Conservation (phyloP, 2,888 invertebrate species). For the Lumbricus terrestris region DNA sequence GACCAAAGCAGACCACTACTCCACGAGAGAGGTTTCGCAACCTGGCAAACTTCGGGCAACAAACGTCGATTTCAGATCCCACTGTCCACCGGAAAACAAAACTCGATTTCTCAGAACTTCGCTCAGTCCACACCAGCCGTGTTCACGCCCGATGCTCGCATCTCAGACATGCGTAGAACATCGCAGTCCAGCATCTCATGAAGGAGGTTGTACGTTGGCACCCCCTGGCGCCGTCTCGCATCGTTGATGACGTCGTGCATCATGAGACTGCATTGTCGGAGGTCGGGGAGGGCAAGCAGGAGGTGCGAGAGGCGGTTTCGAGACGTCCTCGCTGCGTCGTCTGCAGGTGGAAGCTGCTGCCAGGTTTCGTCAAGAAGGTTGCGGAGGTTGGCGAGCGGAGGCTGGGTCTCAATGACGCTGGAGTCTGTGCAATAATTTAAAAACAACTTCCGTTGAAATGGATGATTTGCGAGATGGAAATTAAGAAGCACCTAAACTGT, state of each 20-base stretch:
- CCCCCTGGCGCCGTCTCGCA: background rate
- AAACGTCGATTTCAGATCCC: background rate
- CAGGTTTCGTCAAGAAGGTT: slow-evolving; percentile 10
- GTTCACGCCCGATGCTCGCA: background rate
- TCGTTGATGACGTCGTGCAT: background rate
- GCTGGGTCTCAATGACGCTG: background rate
- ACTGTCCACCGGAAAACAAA: too few relatives aligned
- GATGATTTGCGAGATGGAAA: too few relatives aligned
- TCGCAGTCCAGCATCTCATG: slow-evolving; percentile 22
- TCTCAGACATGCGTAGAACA: background rate
- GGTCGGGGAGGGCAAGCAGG: slow-evolving; percentile 11
- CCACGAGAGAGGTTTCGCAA: background rate
- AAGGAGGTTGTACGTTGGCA: background rate
- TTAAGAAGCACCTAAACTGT: too few relatives aligned
- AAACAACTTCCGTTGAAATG: background rate
- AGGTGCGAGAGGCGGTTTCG: background rate
- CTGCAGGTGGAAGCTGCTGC: background rate
- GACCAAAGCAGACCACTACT: too few relatives aligned
- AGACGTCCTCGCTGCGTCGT: background rate
- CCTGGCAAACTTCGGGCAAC: background rate
- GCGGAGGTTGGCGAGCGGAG: slow-evolving; percentile 12
- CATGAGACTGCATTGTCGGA: slow-evolving; percentile 8
- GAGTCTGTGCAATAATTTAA: background rate
- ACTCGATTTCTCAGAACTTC: too few relatives aligned
- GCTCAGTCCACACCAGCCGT: background rate